Conservation (phyloP, 2,797 vertebrate genomes). For the Gymnothorax javanicus region DNA sequence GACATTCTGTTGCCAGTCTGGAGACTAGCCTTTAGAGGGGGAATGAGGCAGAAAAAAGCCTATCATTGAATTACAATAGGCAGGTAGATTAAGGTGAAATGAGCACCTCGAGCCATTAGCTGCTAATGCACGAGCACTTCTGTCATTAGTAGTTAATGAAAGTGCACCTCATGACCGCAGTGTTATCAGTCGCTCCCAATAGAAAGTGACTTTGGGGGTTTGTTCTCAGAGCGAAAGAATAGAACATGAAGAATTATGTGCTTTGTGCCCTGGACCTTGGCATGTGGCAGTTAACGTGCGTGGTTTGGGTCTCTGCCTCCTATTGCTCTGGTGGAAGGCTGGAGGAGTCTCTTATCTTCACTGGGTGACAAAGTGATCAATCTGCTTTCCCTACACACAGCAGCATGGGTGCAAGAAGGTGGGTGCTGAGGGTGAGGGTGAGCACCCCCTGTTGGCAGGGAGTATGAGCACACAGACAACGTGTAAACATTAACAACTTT, state of each 20-base stretch:
- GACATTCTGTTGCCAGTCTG: too few relatives aligned
- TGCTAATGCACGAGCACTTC: background rate
- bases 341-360: background rate
- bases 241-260: background rate
- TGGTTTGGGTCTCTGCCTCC: background rate
- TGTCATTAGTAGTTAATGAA: background rate
- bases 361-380: background rate
- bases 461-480: too few relatives aligned
- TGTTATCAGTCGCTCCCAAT: background rate
- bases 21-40: background rate
- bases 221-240: background rate
- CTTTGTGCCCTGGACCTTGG: background rate
- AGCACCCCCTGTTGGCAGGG: too few relatives aligned
- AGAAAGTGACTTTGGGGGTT: background rate
- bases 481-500: too few relatives aligned
- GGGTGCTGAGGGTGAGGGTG: too few relatives aligned
- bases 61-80: background rate
- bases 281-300: background rate
- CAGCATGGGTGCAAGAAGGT: too few relatives aligned
- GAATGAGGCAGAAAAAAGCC: background rate
- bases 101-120: background rate
- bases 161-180: background rate
- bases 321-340: conserved; percentile 1
- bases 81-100: background rate
- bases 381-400: background rate